Conservation (phyloP, 2,113 vertebrate genomes). For the Aspidoscelis tigris region DNA sequence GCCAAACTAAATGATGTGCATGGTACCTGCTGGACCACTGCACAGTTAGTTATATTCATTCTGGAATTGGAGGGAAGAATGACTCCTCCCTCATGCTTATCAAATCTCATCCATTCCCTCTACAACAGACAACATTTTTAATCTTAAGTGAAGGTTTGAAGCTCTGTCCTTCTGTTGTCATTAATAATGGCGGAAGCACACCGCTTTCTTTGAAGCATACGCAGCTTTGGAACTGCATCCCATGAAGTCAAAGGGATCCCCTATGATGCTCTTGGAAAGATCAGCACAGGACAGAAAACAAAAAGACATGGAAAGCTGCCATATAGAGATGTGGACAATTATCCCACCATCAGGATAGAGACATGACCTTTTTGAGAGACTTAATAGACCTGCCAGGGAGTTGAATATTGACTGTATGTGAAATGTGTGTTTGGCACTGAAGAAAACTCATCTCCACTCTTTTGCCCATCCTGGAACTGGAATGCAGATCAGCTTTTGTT, state of each 20-base stretch:
- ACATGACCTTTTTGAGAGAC: not conserved
- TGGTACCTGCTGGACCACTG: not conserved
- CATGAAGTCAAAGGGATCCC: not conserved
- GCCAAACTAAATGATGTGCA: not conserved
- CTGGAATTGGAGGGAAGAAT: not conserved
- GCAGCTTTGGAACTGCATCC: not conserved
- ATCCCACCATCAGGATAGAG: not conserved
- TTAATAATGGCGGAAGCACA: not conserved
- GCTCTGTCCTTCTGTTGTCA: not conserved
- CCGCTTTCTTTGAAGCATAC: not conserved
- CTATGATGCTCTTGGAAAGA: not conserved
- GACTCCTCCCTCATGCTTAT: accelerated
- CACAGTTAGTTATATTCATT: not conserved
- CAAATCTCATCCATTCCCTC: not conserved
- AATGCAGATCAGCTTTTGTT: not conserved
- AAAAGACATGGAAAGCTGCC: not conserved
- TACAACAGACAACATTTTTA: not conserved
- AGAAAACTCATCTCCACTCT: not conserved
- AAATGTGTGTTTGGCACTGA: not conserved
- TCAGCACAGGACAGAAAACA: not conserved
- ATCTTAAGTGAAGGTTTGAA: no score
- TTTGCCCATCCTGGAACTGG: not conserved
- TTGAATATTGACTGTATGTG: not conserved
- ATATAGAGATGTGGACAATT: not conserved
- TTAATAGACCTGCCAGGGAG: not conserved